A percentile compares a stretch with the other conserved stretches of the same genome.
Conservation (phyloP, 2,113 vertebrate species). For the Sapajus apella region DNA sequence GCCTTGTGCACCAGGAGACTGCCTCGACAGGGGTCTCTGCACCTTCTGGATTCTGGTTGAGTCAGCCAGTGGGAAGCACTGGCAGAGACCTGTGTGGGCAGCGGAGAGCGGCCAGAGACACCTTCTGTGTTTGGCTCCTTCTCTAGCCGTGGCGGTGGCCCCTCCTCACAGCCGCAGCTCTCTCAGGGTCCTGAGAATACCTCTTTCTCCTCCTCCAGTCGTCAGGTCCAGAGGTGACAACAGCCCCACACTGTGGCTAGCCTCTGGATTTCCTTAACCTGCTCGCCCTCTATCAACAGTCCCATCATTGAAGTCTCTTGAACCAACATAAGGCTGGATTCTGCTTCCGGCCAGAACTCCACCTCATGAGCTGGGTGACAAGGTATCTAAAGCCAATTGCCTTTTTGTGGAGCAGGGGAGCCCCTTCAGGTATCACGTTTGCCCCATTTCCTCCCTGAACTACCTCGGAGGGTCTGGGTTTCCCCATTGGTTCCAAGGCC, state of each 20-base stretch:
- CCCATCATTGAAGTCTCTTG: neutral
- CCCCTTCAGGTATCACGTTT: fast-evolving
- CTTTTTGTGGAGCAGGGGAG: neutral
- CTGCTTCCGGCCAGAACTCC: neutral
- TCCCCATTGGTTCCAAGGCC: neutral
- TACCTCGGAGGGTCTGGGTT: neutral
- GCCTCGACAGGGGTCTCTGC: fast-evolving
- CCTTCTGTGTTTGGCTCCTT: neutral
- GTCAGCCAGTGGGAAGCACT: too few species aligned
- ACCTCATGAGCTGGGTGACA: neutral
- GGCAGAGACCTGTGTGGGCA: fast-evolving
- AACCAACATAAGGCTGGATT: neutral
- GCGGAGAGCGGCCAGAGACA: neutral
- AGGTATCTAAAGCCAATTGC: neutral
- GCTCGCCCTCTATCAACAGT: neutral
- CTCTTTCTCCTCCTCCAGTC: neutral
- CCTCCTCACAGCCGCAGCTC: neutral
- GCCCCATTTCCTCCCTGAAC: neutral
- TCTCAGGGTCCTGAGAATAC: neutral
- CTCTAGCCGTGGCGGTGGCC: neutral
- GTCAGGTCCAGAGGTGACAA: neutral
- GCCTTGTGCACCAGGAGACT: neutral
- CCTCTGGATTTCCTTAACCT: neutral
- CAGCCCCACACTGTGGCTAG: neutral
- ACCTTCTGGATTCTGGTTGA: neutral